These are phyloP conservation scores for Pelecanus crispus DNA, from an alignment of 2,113 vertebrate species.

Conservation along the genomic window DNA sequence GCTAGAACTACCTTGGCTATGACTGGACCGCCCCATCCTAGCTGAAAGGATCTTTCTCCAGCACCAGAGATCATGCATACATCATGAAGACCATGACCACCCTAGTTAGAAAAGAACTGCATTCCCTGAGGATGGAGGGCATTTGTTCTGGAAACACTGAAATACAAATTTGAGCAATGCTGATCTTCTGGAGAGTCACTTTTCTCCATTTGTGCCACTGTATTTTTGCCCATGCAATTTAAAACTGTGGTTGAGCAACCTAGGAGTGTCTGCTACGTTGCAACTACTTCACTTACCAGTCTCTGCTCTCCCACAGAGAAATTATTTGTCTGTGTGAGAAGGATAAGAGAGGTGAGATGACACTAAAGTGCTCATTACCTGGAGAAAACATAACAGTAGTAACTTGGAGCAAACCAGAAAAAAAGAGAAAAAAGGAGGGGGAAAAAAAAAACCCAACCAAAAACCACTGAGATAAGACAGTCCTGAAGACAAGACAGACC, in stretches of 20 bases:
- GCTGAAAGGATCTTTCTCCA: not conserved
- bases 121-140: not conserved
- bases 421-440: fast-evolving
- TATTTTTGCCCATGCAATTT: not conserved
- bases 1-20: not conserved
- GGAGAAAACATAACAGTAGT: not conserved
- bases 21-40: not conserved
- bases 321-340: not conserved
- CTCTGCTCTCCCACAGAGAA: not conserved
- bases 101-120: not conserved
- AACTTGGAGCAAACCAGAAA: not conserved
- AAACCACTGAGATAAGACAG: not conserved
- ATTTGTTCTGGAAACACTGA: not conserved
- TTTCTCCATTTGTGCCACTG: not conserved
- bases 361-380: not conserved
- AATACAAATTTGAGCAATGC: not conserved
- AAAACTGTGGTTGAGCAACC: not conserved
- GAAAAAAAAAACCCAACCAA: not conserved
- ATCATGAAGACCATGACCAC: not conserved
- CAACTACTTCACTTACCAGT: not conserved
- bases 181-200: not conserved
- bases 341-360: not conserved
- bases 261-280: not conserved
- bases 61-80: not conserved
- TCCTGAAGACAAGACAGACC: not conserved